Base-by-base conservation (phyloP, 2,888 invertebrate genomes). In the Pteria penguin region DNA sequence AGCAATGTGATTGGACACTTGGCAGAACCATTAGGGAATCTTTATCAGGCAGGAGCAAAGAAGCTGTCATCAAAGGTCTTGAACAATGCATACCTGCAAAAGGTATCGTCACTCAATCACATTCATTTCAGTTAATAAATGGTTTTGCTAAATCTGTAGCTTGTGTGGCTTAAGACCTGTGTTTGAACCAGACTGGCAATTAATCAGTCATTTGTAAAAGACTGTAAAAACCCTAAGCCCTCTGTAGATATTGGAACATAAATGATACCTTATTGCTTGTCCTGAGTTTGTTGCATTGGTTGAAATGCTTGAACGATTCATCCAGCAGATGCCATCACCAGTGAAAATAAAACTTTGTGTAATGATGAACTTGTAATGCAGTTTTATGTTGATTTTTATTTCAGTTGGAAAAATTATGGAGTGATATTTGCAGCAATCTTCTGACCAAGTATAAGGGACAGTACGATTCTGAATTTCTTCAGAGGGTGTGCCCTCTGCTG, bases 401-500 rank as follows among this genome's bases (percentile, higher is more conserved):
- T n/a, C 78, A 91, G 90, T 60, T 89, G 63, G 91, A 91, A 75
- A 88, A 88, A 68, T 76, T 91, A 2, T 91, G 90, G 88, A 73
- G 77, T n/a, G 88, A 88, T 32, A 80, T 91, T 4, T 79, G 78
- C 24, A 87, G 83, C 5, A 84, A 87, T 75, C 62, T 91, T 8
- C 88, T 87, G 79, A 81, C 78, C 27, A 83, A 87, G 4, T 90
- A 86, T 75, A 84, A 76, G 14, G 88, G 87, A 1, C 72, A 63
- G 27, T 88, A 83, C 65, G 91, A 91, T 82, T 83, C 82, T 2
- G 88, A 90, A 11, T 84, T 90, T 45, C 83, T 91, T 26, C 60
- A 45, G 4, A 73, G 80, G 57, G 61, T 91, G 55, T 81, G 89
- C 18, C 90, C 90, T 4, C 69, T 91, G 68, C 73, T 91, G 5